A percentile compares a stretch with the other conserved stretches of the same genome.
Evolutionary conservation across 2,113 vertebrate species (phyloP).

Genomic region (Naja naja): DNA sequence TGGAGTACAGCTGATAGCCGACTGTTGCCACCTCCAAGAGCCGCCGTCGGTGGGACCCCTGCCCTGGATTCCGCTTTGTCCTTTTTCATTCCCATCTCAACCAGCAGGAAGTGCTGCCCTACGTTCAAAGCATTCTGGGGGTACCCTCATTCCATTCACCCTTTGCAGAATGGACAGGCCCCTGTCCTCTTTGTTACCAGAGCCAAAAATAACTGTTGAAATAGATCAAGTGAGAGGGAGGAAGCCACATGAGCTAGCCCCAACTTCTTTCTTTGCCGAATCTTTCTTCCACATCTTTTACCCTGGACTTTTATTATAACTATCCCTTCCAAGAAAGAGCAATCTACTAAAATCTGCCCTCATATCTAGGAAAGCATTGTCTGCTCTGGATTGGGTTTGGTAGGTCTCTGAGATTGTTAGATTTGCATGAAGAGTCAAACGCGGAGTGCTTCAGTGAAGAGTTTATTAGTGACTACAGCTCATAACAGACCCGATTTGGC

Average conservation of each 20-base stretch:
- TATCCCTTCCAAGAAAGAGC: background rate
- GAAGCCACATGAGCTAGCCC: background rate
- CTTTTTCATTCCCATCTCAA: slow-evolving; percentile 75
- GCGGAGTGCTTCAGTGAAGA: too few species aligned
- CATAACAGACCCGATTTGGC: too few species aligned
- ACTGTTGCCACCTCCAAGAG: slow-evolving; percentile 77
- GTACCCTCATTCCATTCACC: slow-evolving; percentile 71
- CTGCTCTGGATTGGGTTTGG: background rate
- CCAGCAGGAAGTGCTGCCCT: slow-evolving; percentile 76
- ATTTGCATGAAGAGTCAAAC: too few species aligned
- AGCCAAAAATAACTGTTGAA: slow-evolving; percentile 51
- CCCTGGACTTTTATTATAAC: background rate
- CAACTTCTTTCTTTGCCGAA: background rate
- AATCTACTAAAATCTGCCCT: background rate
- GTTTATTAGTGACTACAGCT: too few species aligned
- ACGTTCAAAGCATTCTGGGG: slow-evolving; percentile 72
- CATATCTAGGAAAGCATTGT: background rate
- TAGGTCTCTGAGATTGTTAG: too few species aligned
- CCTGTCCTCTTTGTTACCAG: slow-evolving; percentile 57
- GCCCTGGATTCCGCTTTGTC: slow-evolving; percentile 74
- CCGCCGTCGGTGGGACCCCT: slow-evolving; percentile 77
- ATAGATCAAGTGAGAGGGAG: slow-evolving; percentile 48
- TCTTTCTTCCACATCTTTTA: background rate
- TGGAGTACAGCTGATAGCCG: slow-evolving; percentile 75
- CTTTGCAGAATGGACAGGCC: slow-evolving; percentile 29